Evolutionary conservation across 2,113 vertebrate genomes (phyloP).

Genomic region (Chlorodrepanis virens): DNA sequence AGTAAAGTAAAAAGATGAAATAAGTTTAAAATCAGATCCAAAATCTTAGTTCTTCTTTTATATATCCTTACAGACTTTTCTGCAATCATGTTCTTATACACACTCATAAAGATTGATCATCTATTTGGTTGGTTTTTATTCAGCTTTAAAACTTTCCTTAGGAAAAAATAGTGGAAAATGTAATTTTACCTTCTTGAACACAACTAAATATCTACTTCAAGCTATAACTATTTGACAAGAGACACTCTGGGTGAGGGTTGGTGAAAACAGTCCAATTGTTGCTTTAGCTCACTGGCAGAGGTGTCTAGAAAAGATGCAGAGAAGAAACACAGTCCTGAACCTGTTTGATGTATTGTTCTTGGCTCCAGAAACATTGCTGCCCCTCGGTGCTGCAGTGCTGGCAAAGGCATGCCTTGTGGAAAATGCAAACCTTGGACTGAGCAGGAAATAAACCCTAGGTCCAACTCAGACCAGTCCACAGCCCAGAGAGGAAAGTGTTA

Average conservation of each 20-base stretch:
- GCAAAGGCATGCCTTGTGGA: neutral
- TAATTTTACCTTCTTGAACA: neutral
- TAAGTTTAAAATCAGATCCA: neutral
- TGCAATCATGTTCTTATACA: neutral
- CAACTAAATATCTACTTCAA: neutral
- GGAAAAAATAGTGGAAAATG: neutral
- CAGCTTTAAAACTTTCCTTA: neutral
- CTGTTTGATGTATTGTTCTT: neutral
- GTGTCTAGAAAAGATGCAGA: neutral
- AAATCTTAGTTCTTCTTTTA: neutral
- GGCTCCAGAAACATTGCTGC: neutral
- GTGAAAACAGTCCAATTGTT: neutral
- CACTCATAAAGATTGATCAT: neutral
- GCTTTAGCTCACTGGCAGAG: neutral
- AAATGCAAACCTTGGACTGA: neutral
- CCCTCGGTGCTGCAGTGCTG: neutral
- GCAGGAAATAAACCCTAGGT: neutral
- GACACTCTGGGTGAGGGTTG: neutral
- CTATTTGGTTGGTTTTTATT: neutral
- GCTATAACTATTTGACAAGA: neutral
- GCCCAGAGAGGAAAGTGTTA: neutral
- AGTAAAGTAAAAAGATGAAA: neutral
- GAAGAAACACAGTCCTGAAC: neutral
- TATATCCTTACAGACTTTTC: neutral
- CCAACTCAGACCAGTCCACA: fast-evolving